phyloP scores from a whole-genome alignment of 2,888 invertebrate genomes.

The Eulithis prunata region DNA sequence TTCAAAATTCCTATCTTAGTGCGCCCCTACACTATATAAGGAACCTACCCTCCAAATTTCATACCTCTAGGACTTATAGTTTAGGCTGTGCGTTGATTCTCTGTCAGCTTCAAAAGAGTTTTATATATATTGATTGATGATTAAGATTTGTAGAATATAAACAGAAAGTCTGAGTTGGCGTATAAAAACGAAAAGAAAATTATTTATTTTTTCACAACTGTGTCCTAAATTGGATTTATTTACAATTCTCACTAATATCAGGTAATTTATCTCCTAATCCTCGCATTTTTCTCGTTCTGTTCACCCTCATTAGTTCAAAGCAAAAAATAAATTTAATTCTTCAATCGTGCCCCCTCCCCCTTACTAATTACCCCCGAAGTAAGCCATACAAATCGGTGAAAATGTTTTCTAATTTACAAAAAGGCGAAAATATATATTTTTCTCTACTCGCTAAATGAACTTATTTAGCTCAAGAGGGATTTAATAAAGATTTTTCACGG shows the following conservation, averaged over 20 bases:
- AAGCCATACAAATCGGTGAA: conserved; percentile 83
- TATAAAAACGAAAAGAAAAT: not conserved
- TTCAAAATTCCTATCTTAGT: too few relatives aligned
- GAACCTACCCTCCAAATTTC: too few relatives aligned
- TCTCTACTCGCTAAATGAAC: conserved; percentile 75
- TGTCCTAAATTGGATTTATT: conserved; percentile 31
- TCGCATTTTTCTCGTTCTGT: conserved; percentile 56
- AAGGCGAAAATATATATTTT: conserved; percentile 59
- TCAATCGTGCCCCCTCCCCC: conserved; percentile 54
- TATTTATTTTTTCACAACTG: conserved; percentile 3
- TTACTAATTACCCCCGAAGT: conserved; percentile 72
- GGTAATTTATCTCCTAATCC: conserved; percentile 60
- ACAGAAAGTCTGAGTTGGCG: too few relatives aligned
- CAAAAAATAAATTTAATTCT: conserved; percentile 70
- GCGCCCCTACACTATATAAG: too few relatives aligned
- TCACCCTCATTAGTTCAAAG: conserved; percentile 71
- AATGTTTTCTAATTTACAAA: conserved; percentile 81
- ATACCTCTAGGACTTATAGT: too few relatives aligned
- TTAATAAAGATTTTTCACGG: conserved; percentile 83
- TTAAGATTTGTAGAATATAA: too few relatives aligned
- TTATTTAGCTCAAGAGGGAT: conserved; percentile 80
- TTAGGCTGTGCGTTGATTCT: too few relatives aligned
- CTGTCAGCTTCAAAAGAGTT: too few relatives aligned
- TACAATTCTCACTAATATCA: conserved; percentile 42
- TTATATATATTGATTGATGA: too few relatives aligned